phyloP scores from a whole-genome alignment of 1,140 invertebrate species.

The Adelges cooleyi region DNA sequence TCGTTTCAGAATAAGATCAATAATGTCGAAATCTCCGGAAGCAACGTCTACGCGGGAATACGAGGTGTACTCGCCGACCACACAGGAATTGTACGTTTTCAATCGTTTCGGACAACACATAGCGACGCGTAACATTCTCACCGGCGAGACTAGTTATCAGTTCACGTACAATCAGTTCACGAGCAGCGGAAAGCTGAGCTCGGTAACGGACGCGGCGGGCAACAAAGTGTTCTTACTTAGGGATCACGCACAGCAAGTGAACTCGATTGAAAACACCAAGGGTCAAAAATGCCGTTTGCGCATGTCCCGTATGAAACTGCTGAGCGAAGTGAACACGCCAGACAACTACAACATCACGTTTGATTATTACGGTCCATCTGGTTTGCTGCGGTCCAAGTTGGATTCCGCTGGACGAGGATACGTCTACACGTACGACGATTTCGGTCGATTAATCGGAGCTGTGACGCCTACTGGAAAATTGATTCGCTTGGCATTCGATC shows the following conservation, averaged over 20 bases:
- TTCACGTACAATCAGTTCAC: conserved; percentile 95
- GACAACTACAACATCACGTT: conserved; percentile 88
- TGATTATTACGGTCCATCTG: conserved; percentile 80
- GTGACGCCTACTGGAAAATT: conserved; percentile 86
- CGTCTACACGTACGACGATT: conserved; percentile 91
- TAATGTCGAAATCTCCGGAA: conserved; percentile 82
- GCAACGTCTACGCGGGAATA: conserved; percentile 73
- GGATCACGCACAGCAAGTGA: conserved; percentile 78
- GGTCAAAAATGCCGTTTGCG: conserved; percentile 80
- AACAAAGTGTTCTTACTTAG: conserved; percentile 83
- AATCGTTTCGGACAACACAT: conserved; percentile 92
- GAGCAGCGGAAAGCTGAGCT: conserved; percentile 85
- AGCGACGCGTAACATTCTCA: conserved; percentile 82
- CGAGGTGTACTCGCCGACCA: conserved; percentile 89
- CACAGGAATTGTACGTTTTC: conserved; percentile 90
- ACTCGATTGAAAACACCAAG: conserved; percentile 87
- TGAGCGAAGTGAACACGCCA: conserved; percentile 76
- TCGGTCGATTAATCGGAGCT: conserved; percentile 76
- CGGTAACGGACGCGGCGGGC: conserved; percentile 82
- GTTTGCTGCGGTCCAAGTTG: conserved; percentile 73
- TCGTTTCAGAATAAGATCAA: conserved; percentile 62
- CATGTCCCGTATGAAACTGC: conserved; percentile 77
- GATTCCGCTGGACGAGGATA: conserved; percentile 84
- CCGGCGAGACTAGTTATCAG: conserved; percentile 77
- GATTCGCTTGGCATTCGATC: conserved; percentile 70